phyloP scores from a whole-genome alignment of 2,888 invertebrate genomes.

The Cyclophora albipunctata region DNA sequence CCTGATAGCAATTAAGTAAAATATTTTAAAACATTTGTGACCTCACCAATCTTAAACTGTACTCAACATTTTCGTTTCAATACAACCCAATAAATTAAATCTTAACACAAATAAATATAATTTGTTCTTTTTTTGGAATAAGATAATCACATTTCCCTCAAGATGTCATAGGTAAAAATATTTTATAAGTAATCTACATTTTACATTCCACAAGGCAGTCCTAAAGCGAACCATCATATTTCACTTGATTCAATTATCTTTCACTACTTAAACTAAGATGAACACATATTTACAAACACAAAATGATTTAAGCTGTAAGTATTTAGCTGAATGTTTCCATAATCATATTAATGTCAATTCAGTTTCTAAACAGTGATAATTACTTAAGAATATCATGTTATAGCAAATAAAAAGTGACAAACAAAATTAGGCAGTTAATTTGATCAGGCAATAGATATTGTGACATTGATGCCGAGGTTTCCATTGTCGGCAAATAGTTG shows the following conservation, averaged over 20 bases:
- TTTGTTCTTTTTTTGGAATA: conserved; percentile 65
- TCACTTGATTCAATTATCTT: conserved; percentile 40
- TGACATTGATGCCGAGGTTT: conserved; percentile 99
- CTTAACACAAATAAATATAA: conserved; percentile 22
- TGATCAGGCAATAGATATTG: conserved; percentile 90
- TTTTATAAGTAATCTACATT: conserved; percentile 30
- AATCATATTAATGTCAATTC: conserved; percentile 26
- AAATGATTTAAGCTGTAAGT: conserved; percentile 46
- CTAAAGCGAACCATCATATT: conserved; percentile 29
- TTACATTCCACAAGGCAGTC: conserved; percentile 41
- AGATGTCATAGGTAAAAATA: conserved; percentile 40
- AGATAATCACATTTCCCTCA: conserved; percentile 49
- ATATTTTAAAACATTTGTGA: too few species aligned
- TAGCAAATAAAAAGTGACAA: too few species aligned
- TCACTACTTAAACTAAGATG: conserved; percentile 64
- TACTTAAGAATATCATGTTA: too few species aligned
- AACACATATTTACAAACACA: conserved; percentile 62
- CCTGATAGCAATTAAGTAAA: too few species aligned
- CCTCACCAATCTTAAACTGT: too few species aligned
- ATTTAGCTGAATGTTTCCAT: conserved; percentile 60
- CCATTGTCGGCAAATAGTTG: conserved; percentile 99
- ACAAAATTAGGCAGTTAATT: too few species aligned
- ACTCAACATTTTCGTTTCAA: too few species aligned
- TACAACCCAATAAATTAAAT: not conserved
- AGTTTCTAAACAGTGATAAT: conserved; percentile 29